A percentile compares a stretch with the other conserved stretches of the same genome.
These are phyloP conservation scores for Carposina sasakii DNA, from an alignment of 1,140 invertebrate genomes.

Conservation along the genomic window DNA sequence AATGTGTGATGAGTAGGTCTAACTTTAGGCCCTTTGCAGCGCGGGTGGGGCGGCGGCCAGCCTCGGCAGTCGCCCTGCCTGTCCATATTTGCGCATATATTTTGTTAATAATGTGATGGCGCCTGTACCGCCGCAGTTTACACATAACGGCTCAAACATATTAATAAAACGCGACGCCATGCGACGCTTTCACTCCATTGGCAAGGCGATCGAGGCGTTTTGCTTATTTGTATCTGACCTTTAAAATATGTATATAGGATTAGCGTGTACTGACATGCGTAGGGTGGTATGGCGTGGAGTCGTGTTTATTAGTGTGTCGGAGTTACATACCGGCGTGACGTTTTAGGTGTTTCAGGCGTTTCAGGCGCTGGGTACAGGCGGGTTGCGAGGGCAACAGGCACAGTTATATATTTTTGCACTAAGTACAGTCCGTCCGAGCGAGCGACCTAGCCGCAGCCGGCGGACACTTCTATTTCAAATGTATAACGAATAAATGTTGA, in stretches of 20 bases:
- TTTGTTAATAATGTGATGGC: conserved; percentile 32
- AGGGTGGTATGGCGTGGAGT: no score
- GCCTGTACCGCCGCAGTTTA: no score
- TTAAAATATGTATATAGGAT: no score
- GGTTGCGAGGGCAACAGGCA: not conserved
- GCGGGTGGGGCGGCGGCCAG: conserved; percentile 10
- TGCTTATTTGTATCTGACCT: not conserved
- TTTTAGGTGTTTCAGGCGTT: not conserved
- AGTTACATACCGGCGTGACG: not conserved
- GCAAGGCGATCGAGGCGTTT: not conserved
- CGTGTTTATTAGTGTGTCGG: no score
- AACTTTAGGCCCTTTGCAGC: not conserved
- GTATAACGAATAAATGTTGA: conserved; percentile 61
- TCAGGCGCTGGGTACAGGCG: not conserved
- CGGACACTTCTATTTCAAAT: conserved; percentile 47
- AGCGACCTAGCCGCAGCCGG: conserved; percentile 5
- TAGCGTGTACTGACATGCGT: no score
- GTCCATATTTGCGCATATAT: conserved; percentile 32
- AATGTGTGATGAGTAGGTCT: conserved; percentile 49
- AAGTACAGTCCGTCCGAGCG: conserved; percentile 14
- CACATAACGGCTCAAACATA: no score
- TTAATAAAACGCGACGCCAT: conserved; percentile 21
- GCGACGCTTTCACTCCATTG: conserved; percentile 19
- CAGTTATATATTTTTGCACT: conserved; percentile 65
- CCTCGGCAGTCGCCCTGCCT: conserved; percentile 8